Base-by-base conservation (phyloP, 1,140 invertebrate genomes). In the Brachionus sp. region DNA sequence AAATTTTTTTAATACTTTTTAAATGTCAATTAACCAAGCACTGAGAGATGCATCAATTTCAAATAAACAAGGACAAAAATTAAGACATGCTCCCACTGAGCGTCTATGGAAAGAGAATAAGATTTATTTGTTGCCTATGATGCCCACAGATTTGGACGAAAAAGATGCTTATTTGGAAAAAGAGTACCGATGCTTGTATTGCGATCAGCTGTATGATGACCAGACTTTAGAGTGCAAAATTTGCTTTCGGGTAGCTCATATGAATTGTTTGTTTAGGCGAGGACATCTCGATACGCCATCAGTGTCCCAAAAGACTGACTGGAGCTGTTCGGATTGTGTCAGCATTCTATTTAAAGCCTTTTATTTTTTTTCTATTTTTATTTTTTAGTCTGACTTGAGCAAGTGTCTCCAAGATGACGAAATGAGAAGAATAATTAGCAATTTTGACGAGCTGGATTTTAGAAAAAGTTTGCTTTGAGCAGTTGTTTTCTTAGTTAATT, bases 301-400 rank as follows among this genome's bases (percentile, higher is more conserved):
- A 25, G 77, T 80, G 1, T 12, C 77, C 50, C 53, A 62, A 33
- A 80, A 80, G 33, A 33, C 39, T 6, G 77, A 80, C 3, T 80
- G 77, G 77, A 62, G 33, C 5, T 80, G 77, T 23, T 80, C 77
- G 33, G 77, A 80, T 13, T 80, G 77, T 80, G 77, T 80, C 37
- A 44, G 5, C 46, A 19, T 37, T 80, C 5, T 19, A n/a, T 33
- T 10, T 6, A 46, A 29, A 9, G 4, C n/a, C 13, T n/a, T 10
- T 50, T 9, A n/a, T 35, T 80, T 62, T 80, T 16, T 33, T 64
- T 29, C n/a, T 25, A 80, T 16, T 62, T 80, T 80, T 42, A 4
- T 35, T 12, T 64, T 44, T 44, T 33, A 80, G 77, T 42, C 50
- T 62, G 77, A 80, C 57, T 80, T 80, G 16, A 80, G 77, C 57